Conservation (phyloP, 2,888 invertebrate genomes). For the Mylabris sibirica region DNA sequence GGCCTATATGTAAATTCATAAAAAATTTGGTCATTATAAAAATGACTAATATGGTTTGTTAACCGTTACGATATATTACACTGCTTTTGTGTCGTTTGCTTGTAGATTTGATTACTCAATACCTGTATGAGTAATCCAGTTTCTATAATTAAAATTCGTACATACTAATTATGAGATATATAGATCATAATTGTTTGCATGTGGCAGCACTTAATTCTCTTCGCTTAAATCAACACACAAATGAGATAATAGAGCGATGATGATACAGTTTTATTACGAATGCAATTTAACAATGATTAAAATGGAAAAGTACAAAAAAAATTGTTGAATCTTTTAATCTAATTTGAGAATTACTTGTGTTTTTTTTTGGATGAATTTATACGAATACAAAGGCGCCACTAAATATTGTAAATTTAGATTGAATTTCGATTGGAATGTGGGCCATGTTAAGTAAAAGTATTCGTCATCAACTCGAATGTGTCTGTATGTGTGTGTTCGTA, state of each 20-base stretch:
- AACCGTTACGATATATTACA: not conserved
- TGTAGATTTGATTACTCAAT: constrained; percentile 4
- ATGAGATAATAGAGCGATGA: not conserved
- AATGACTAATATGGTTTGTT: not conserved
- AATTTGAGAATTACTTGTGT: not conserved
- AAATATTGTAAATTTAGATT: constrained; percentile 20
- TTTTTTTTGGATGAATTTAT: not conserved
- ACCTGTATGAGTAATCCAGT: not conserved
- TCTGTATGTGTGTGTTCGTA: not conserved
- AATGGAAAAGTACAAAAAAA: not conserved
- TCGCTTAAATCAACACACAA: not conserved
- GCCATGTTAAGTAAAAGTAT: constrained; percentile 38
- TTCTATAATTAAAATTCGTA: not conserved
- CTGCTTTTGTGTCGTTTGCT: not conserved
- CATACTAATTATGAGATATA: not conserved
- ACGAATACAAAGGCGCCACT: constrained; percentile 12
- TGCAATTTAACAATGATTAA: constrained; percentile 1
- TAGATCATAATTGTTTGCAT: not conserved
- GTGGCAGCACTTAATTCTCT: not conserved
- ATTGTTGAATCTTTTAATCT: not conserved
- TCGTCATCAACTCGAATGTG: constrained; percentile 28
- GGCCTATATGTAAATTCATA: not conserved
- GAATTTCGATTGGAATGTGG: constrained; percentile 33
- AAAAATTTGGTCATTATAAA: not conserved
- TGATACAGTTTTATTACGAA: not conserved